These are phyloP conservation scores for Cathartes aura DNA, from an alignment of 2,113 vertebrate genomes.

Conservation along the genomic window DNA sequence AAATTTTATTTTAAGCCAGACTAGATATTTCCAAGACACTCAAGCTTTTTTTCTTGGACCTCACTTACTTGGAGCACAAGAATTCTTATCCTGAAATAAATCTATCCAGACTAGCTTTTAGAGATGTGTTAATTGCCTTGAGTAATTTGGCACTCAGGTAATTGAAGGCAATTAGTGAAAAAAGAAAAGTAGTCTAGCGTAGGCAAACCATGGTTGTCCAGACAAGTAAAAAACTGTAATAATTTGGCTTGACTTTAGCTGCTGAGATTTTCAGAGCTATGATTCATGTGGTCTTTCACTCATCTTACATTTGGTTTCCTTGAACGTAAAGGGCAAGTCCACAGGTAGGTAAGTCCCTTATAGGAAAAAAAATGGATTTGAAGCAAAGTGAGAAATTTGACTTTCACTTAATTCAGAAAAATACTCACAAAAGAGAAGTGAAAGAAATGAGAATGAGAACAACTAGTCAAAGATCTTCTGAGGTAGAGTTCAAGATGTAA, in stretches of 20 bases:
- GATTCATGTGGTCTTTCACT: not conserved
- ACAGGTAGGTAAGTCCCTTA: not conserved
- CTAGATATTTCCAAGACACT: not conserved
- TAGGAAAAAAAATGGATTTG: not conserved
- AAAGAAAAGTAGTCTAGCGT: not conserved
- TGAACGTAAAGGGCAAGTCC: not conserved
- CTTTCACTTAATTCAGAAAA: not conserved
- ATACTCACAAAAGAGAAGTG: not conserved
- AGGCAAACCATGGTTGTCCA: not conserved
- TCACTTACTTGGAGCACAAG: not conserved
- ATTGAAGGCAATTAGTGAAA: constrained; percentile 10
- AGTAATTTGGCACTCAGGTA: not conserved
- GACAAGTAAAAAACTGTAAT: not conserved
- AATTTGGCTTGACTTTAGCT: not conserved
- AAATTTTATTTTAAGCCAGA: not conserved
- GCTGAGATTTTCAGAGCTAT: not conserved
- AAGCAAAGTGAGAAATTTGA: not conserved
- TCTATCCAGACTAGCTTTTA: not conserved
- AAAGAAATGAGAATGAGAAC: not conserved
- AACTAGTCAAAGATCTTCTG: not conserved
- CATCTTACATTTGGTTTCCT: not conserved
- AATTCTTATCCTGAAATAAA: not conserved
- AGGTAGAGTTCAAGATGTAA: not conserved
- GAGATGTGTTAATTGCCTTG: not conserved
- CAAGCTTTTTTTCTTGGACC: not conserved